These are phyloP conservation scores for Nycticebus coucang DNA, from an alignment of 2,113 vertebrate species.

Conservation along the genomic window DNA sequence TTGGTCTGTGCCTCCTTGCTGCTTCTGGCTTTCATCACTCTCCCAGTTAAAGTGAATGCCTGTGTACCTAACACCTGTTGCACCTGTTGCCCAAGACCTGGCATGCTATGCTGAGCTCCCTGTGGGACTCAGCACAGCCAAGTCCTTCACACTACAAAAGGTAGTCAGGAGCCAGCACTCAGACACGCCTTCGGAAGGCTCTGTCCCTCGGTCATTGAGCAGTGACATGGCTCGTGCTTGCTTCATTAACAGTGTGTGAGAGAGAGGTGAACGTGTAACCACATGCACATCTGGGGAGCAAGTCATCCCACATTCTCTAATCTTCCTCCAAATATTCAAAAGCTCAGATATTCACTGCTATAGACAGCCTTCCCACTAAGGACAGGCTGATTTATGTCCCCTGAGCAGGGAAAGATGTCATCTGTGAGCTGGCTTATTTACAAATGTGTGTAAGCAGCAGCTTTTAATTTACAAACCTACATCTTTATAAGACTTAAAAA, in stretches of 20 bases:
- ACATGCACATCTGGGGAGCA: fast-evolving
- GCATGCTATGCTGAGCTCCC: not conserved
- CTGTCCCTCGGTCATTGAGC: not conserved
- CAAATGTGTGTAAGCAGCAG: not conserved
- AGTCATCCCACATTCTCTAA: not conserved
- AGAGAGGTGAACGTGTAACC: not conserved
- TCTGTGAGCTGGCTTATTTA: not conserved
- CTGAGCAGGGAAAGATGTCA: not conserved
- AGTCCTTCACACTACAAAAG: not conserved
- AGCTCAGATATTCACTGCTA: not conserved
- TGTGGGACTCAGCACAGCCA: not conserved
- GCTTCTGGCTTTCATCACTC: not conserved
- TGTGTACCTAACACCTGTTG: fast-evolving
- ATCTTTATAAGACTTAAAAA: constrained; percentile 17
- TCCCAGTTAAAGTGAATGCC: not conserved
- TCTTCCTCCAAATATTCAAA: not conserved
- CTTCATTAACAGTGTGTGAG: not conserved
- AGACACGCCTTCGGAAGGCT: not conserved
- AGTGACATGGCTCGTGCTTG: not conserved
- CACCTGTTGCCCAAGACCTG: fast-evolving
- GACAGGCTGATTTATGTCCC: not conserved
- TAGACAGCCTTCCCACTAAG: not conserved
- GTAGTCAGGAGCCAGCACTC: not conserved
- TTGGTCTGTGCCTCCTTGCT: not conserved
- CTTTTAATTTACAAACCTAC: not conserved